A percentile compares a stretch with the other conserved stretches of the same genome.
These are phyloP conservation scores for Lycopodina hypogea DNA, from an alignment of 37 sponge, comb jelly and placozoan genomes.

Conservation along the genomic window DNA sequence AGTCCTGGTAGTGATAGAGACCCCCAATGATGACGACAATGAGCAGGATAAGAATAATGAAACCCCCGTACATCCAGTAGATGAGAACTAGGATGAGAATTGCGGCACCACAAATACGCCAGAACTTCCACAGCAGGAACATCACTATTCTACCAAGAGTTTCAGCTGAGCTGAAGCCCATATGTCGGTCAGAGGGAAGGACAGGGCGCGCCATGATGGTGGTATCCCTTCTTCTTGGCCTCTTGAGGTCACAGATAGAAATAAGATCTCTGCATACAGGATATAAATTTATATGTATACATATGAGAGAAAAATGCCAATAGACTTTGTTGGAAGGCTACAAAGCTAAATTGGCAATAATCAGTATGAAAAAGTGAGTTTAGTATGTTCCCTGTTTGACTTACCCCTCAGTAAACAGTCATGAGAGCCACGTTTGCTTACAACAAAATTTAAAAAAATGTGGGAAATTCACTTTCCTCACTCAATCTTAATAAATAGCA, in stretches of 20 bases:
- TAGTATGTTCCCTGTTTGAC: no score
- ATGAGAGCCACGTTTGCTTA: no score
- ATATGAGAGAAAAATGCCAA: not conserved
- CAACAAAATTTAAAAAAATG: no score
- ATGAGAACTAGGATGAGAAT: conserved; percentile 86
- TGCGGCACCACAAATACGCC: conserved; percentile 90
- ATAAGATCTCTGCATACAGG: not conserved
- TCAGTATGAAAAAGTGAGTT: no score
- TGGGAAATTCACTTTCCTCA: no score
- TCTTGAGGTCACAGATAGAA: not conserved
- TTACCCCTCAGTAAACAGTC: no score
- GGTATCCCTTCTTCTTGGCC: not conserved
- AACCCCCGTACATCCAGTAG: conserved; percentile 94
- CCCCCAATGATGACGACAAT: conserved; percentile 80
- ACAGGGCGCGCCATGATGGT: conserved; percentile 13
- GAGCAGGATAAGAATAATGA: conserved; percentile 82
- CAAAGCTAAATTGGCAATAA: no score
- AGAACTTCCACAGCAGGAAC: conserved; percentile 77
- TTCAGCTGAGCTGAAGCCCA: conserved; percentile 86
- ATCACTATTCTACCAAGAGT: conserved; percentile 50
- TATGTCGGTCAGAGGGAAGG: conserved; percentile 82
- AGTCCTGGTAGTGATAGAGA: conserved; percentile 97
- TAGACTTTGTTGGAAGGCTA: no score
- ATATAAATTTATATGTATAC: not conserved
- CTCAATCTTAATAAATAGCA: no score